These are phyloP conservation scores for Xanthorhoe designata DNA, from an alignment of 2,888 invertebrate genomes.

Conservation along the genomic window DNA sequence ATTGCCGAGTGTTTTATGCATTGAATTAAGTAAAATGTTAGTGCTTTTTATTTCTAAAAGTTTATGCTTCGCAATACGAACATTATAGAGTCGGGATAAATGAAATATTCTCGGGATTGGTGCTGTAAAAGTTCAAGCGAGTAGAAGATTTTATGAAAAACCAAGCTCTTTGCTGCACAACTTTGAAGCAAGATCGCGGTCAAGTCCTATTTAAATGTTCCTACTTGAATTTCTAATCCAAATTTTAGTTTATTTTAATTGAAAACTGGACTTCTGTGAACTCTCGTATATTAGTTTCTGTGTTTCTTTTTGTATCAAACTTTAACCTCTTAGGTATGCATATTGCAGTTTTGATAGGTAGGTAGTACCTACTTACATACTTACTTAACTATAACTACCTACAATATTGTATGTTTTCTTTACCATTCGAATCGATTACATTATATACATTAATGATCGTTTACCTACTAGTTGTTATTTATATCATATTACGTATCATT, in stretches of 20 bases:
- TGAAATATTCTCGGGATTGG: neutral
- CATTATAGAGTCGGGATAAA: neutral
- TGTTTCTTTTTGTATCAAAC: neutral
- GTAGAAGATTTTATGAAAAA: neutral
- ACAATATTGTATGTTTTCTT: too few species aligned
- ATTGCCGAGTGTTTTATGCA: neutral
- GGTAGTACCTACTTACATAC: too few species aligned
- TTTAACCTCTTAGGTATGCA: neutral
- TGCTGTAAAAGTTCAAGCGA: neutral
- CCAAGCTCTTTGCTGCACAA: conserved; percentile 1
- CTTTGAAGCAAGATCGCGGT: conserved; percentile 9
- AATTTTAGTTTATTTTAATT: neutral
- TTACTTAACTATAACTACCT: too few species aligned
- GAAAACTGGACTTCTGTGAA: too few species aligned
- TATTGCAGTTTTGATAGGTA: too few species aligned
- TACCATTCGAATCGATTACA: too few species aligned
- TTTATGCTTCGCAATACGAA: neutral
- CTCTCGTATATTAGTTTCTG: too few species aligned
- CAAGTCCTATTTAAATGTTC: conserved; percentile 1
- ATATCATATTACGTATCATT: too few species aligned
- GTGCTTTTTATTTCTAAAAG: neutral
- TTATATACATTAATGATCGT: too few species aligned
- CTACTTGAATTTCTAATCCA: neutral
- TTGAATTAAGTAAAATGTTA: neutral
- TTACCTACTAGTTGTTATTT: too few species aligned